Evolutionary conservation across 1,140 invertebrate genomes (phyloP), one percentile per base, ranked within the genome.

Genomic region (Oscheius sp.): DNA sequence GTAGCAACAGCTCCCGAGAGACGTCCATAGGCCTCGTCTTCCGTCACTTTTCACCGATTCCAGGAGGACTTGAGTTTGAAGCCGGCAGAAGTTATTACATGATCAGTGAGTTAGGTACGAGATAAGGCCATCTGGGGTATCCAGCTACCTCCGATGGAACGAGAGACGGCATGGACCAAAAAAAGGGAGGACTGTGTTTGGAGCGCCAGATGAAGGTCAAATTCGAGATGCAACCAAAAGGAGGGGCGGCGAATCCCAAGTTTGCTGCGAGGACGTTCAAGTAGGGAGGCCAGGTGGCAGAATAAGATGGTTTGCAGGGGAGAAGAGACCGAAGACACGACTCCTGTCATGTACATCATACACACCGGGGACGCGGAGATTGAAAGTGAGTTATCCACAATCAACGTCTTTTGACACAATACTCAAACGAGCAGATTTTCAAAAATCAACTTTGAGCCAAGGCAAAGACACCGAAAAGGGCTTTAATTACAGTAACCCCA

Each of bases 131-230:
- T 10, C 55, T 38, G 4, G 20, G 3, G 4, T 15, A 36, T 73
- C 18, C 63, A 73, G 70, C 31, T 18, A 74, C 72, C 2, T 74
- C 72, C 18, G 66, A 74, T 29, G 72, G 72, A 18, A 68, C 72
- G 3, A 26, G 26, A 36, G 72, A 68, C 10, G 72, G 72, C 59
- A 62, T 74, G 3, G 72, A 74, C 32, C 52, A 69, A 32, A 59
- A 62, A 38, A 74, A 63, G 45, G 72, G 65, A 36, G 72, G 72
- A 26, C 29, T 74, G 2, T 74, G 72, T 38, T 18, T 46, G 28
- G 32, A 34, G n/a, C 31, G 49, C 34, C 72, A 74, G 31, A 74
- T 74, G 72, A 74, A 74, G 36, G 42, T 74, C 35, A 74, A 74
- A 45, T 74, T 74, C 32, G 72, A 74, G 55, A 64, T 74, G 15